A percentile compares a stretch with the other conserved stretches of the same genome.
Evolutionary conservation across 2,797 vertebrate species (phyloP).

Genomic region (Phataginus tetradactyla): DNA sequence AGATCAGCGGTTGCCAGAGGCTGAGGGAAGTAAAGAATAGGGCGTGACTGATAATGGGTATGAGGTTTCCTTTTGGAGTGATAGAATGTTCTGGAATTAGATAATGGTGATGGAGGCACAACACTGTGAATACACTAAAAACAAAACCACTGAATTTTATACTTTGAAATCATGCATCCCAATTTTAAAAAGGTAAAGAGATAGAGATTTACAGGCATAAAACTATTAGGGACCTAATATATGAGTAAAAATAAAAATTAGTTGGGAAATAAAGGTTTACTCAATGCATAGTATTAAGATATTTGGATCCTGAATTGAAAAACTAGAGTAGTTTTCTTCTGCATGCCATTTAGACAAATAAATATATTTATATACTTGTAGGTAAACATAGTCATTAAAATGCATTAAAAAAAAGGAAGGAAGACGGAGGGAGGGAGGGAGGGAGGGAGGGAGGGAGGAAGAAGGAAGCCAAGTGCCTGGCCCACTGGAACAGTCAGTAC

Average conservation of each 20-base stretch:
- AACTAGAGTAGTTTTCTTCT: background rate
- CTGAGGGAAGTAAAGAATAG: background rate
- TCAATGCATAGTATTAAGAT: background rate
- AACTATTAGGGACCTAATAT: background rate
- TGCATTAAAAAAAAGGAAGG: background rate
- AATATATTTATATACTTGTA: background rate
- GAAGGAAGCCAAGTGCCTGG: background rate
- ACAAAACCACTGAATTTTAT: background rate
- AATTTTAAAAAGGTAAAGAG: background rate
- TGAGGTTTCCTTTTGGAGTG: background rate
- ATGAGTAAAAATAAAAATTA: slow-evolving; percentile 4
- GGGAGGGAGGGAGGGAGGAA: background rate
- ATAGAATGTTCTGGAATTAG: background rate
- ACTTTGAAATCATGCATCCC: background rate
- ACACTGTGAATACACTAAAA: background rate
- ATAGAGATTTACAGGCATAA: background rate
- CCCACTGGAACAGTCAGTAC: background rate
- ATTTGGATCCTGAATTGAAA: background rate
- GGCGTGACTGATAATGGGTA: background rate
- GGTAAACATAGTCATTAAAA: background rate
- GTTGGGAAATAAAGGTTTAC: background rate
- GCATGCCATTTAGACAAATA: background rate
- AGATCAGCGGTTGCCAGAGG: background rate
- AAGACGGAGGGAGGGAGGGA: background rate
- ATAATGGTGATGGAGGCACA: background rate